Conservation (phyloP, 2,113 vertebrate genomes). For the Xiphophorus hellerii region DNA sequence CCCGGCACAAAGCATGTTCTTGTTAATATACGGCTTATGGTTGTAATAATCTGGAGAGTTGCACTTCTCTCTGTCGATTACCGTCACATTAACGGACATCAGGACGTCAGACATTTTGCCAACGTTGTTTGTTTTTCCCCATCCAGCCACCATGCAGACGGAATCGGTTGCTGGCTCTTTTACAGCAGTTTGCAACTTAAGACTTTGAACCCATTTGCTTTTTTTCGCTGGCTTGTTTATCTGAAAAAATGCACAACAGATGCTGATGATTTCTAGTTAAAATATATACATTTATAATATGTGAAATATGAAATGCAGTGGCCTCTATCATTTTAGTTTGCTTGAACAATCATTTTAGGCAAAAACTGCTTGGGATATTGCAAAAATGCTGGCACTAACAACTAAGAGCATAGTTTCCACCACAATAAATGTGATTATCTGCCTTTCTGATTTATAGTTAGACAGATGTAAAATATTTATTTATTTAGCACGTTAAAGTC, state of each 20-base stretch:
- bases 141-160: conserved; percentile 72
- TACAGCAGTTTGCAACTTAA: background rate
- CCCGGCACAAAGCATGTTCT: conserved; percentile 72
- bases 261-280: background rate
- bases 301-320: background rate
- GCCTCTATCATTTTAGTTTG: background rate
- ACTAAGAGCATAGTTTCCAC: background rate
- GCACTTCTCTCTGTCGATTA: conserved; percentile 63
- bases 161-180: conserved; percentile 3
- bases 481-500: background rate
- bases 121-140: conserved; percentile 36
- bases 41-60: conserved; percentile 64
- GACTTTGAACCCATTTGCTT: conserved; percentile 42
- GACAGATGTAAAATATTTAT: background rate
- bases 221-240: conserved; percentile 42
- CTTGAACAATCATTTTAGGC: background rate
- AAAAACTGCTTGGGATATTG: too few relatives aligned
- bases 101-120: conserved; percentile 54
- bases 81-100: conserved; percentile 62
- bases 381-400: background rate
- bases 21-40: conserved; percentile 47
- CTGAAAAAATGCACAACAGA: conserved; percentile 37
- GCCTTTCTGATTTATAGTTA: background rate
- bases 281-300: background rate
- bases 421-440: background rate